These are phyloP conservation scores for Lasioglossum pauxillum DNA, from an alignment of 2,888 invertebrate species.

Conservation along the genomic window DNA sequence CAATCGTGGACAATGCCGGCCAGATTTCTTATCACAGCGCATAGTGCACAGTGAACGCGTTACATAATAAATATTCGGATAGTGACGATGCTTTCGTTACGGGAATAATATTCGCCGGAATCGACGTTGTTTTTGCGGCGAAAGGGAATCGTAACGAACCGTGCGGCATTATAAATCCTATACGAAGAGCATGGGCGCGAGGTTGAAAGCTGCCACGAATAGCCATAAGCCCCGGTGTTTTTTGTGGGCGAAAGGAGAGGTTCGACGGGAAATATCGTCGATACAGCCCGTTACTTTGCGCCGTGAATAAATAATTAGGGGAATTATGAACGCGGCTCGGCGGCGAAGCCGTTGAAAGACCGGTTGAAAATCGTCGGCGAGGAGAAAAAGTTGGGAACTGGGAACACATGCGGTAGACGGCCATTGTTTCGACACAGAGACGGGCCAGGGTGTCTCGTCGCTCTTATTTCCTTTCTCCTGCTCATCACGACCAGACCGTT, in stretches of 20 bases:
- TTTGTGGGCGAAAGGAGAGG: not conserved
- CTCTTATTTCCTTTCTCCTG: slow-evolving; percentile 55
- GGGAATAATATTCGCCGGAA: not conserved
- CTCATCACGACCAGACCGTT: slow-evolving; percentile 56
- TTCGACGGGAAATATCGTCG: not conserved
- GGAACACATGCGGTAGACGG: slow-evolving; percentile 35
- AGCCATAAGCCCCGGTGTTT: not conserved
- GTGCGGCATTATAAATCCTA: not conserved
- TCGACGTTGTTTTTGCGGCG: not conserved
- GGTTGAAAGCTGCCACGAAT: not conserved
- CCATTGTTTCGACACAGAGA: slow-evolving; percentile 63
- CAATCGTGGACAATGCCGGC: too few species aligned
- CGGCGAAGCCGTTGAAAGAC: slow-evolving; percentile 23
- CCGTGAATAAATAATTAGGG: slow-evolving; percentile 72
- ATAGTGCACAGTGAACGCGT: not conserved
- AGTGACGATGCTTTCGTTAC: too few species aligned
- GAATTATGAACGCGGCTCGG: slow-evolving; percentile 52
- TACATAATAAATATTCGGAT: not conserved
- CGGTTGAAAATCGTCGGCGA: slow-evolving; percentile 25
- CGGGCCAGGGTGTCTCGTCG: slow-evolving; percentile 29
- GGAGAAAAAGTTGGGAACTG: slow-evolving; percentile 49
- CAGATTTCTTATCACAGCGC: too few species aligned
- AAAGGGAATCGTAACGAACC: not conserved
- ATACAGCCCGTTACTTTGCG: slow-evolving; percentile 7
- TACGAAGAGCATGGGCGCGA: not conserved